phyloP scores from a whole-genome alignment of 2,113 vertebrate species.

The Pavo muticus region DNA sequence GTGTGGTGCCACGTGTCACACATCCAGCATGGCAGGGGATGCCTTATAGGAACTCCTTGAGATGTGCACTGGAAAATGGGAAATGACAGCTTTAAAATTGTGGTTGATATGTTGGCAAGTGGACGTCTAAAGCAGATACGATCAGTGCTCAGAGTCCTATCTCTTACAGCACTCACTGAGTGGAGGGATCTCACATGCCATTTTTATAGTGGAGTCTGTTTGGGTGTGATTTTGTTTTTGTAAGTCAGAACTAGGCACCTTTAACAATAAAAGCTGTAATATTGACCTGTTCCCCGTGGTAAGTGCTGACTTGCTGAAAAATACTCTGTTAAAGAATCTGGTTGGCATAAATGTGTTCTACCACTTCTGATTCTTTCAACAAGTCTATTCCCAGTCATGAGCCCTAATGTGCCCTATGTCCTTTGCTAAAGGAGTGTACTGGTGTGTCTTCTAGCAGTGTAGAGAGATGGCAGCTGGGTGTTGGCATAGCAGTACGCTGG shows the following conservation, averaged over 20 bases:
- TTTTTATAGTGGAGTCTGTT: background rate
- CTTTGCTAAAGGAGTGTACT: background rate
- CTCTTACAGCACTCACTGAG: background rate
- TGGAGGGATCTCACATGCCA: background rate
- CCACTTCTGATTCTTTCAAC: background rate
- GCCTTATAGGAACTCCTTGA: background rate
- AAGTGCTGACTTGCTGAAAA: background rate
- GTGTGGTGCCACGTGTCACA: background rate
- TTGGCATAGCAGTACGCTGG: background rate
- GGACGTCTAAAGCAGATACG: background rate
- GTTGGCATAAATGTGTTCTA: background rate
- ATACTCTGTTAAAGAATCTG: background rate
- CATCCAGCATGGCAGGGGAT: background rate
- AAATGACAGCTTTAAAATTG: background rate
- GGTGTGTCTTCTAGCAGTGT: background rate
- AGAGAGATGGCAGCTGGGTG: background rate
- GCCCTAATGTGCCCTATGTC: background rate
- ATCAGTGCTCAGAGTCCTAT: background rate
- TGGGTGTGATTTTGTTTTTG: background rate
- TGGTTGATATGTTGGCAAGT: background rate
- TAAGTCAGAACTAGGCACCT: background rate
- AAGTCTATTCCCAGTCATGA: background rate
- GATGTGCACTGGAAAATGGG: background rate
- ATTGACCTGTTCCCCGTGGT: background rate
- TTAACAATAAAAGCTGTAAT: background rate